phyloP scores from a whole-genome alignment of 1,140 invertebrate species.

The Amyelois transitella region DNA sequence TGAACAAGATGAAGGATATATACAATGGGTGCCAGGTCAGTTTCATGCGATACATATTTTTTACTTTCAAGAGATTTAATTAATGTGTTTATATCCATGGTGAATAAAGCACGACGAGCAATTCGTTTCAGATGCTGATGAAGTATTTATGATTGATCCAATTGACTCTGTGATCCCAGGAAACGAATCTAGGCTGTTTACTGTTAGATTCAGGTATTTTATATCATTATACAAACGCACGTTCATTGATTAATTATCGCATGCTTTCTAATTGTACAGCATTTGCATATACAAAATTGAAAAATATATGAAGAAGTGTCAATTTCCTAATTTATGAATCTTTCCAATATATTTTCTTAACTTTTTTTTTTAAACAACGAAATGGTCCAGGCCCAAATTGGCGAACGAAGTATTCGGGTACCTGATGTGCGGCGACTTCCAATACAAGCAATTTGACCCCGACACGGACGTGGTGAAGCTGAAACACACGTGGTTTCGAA shows the following conservation, averaged over 20 bases:
- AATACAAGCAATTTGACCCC: conserved; percentile 31
- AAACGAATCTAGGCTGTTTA: conserved; percentile 58
- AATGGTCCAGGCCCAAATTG: conserved; percentile 39
- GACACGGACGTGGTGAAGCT: conserved; percentile 26
- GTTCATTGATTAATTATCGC: too few species aligned
- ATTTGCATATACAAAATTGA: too few species aligned
- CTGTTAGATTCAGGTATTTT: conserved; percentile 55
- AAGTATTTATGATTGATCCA: conserved; percentile 57
- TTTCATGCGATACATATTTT: too few species aligned
- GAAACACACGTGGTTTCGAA: conserved; percentile 54
- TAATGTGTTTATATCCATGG: too few species aligned
- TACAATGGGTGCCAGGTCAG: conserved; percentile 61
- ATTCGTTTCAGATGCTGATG: conserved; percentile 50
- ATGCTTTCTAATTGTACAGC: too few species aligned
- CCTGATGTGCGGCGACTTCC: conserved; percentile 57
- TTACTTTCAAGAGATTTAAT: too few species aligned
- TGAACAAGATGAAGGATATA: conserved; percentile 45
- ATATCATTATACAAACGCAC: background rate
- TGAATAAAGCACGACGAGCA: too few species aligned
- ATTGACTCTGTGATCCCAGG: conserved; percentile 45
- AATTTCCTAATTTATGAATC: too few species aligned
- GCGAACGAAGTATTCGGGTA: conserved; percentile 52
- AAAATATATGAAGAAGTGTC: too few species aligned
- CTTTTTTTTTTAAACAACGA: background rate
- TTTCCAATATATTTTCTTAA: too few species aligned